A percentile compares a stretch with the other conserved stretches of the same genome.
Conservation (phyloP, 2,888 invertebrate genomes). For the Cataglyphis cursor region DNA sequence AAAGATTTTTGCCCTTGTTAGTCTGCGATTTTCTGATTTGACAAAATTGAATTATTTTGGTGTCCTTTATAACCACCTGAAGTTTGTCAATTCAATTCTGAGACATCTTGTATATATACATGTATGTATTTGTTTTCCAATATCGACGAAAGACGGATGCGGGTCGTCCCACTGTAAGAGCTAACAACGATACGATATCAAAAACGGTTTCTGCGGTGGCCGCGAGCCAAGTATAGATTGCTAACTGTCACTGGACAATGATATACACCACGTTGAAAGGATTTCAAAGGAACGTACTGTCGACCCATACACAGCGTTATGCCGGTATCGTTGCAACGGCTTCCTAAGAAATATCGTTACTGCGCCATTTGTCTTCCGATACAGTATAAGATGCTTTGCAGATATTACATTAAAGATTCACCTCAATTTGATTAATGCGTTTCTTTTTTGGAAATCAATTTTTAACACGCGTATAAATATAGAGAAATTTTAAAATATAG, state of each 20-base stretch:
- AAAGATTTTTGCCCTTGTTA: no score
- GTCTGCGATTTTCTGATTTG: no score
- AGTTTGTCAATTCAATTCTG: no score
- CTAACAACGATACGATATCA: conserved; percentile 64
- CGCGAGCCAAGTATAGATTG: conserved; percentile 72
- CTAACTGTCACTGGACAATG: conserved; percentile 68
- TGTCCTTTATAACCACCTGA: no score
- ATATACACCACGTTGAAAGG: conserved; percentile 66
- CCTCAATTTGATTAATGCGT: conserved; percentile 22
- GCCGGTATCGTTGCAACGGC: conserved; percentile 26
- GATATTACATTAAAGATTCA: conserved; percentile 25
- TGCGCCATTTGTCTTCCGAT: conserved; percentile 34
- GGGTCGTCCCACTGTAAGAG: conserved; percentile 58
- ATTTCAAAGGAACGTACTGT: conserved; percentile 58
- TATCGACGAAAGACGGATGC: conserved; percentile 61
- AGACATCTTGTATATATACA: no score
- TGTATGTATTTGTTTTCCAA: conserved; percentile 58
- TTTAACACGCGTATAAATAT: not conserved
- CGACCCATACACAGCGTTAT: not conserved
- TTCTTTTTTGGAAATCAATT: conserved; percentile 16
- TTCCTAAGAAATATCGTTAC: conserved; percentile 43
- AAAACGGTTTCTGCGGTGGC: conserved; percentile 70
- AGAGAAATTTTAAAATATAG: not conserved
- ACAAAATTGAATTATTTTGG: no score
- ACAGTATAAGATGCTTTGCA: conserved; percentile 1